Percentiles rank a stretch among this genome's conserved stretches.
Evolutionary conservation across 2,113 vertebrate genomes (phyloP).

Genomic region (Gallinago paraguaiae): DNA sequence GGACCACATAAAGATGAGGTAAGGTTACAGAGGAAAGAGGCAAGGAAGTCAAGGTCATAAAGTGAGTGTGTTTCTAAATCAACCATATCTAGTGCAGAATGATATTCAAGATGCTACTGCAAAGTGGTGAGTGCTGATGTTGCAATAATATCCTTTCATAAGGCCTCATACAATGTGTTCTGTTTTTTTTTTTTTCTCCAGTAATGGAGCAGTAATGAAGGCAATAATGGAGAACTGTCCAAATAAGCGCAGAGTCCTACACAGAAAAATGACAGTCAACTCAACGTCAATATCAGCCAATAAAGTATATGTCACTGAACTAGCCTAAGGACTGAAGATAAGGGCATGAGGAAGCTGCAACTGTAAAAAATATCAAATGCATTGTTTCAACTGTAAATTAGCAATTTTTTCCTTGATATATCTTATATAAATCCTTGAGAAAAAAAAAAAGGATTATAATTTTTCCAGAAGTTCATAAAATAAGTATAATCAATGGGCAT

Average conservation of each 20-base stretch:
- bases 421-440: neutral
- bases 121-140: neutral
- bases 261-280: neutral
- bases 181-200: neutral
- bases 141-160: neutral
- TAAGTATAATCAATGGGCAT: neutral
- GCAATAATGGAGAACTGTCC: neutral
- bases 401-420: neutral
- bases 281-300: neutral
- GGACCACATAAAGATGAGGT: neutral
- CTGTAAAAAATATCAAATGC: neutral
- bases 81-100: neutral
- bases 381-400: neutral
- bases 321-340: neutral
- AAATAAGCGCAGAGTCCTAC: neutral
- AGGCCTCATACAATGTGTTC: neutral
- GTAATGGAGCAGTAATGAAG: neutral
- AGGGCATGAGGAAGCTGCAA: neutral
- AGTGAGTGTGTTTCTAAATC: neutral
- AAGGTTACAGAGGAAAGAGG: neutral
- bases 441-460: neutral
- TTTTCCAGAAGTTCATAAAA: neutral
- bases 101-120: neutral
- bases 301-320: neutral
- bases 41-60: neutral